Evolutionary conservation across 2,888 invertebrate species (phyloP).

Genomic region (Diplazon laetatorius): DNA sequence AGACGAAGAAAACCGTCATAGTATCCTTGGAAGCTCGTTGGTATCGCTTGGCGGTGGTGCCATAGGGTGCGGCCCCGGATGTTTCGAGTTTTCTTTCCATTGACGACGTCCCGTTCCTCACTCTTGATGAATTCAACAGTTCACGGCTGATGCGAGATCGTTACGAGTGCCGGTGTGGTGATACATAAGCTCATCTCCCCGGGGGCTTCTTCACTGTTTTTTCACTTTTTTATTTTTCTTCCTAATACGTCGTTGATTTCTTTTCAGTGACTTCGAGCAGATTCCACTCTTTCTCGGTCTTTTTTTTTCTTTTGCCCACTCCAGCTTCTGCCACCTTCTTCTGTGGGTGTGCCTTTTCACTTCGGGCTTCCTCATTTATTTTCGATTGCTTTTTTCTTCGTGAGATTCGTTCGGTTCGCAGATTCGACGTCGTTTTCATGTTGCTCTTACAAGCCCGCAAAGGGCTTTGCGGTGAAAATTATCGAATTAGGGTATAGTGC

Average conservation of each 20-base stretch:
- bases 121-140: slow-evolving; percentile 76
- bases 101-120: slow-evolving; percentile 75
- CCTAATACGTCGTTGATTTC: slow-evolving; percentile 54
- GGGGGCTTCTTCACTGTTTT: slow-evolving; percentile 55
- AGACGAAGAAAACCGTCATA: slow-evolving; percentile 38
- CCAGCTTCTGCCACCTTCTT: slow-evolving; percentile 48
- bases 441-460: not conserved
- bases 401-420: no score
- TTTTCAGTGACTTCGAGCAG: slow-evolving; percentile 56
- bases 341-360: slow-evolving; percentile 50
- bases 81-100: slow-evolving; percentile 73
- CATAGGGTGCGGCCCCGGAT: slow-evolving; percentile 39
- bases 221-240: no score
- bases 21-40: slow-evolving; percentile 40
- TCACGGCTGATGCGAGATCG: slow-evolving; percentile 77
- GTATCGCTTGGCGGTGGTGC: slow-evolving; percentile 39
- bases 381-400: slow-evolving; percentile 64
- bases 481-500: not conserved
- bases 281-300: slow-evolving; percentile 42
- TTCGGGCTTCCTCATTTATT: slow-evolving; percentile 70
- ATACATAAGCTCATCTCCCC: slow-evolving; percentile 61
- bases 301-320: slow-evolving; percentile 29
- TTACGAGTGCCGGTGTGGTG: slow-evolving; percentile 73
- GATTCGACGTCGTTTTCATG: slow-evolving; percentile 9
- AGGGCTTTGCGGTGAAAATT: not conserved